Evolutionary conservation across 2,797 vertebrate species (phyloP).

Genomic region (Xyrichtys novacula): DNA sequence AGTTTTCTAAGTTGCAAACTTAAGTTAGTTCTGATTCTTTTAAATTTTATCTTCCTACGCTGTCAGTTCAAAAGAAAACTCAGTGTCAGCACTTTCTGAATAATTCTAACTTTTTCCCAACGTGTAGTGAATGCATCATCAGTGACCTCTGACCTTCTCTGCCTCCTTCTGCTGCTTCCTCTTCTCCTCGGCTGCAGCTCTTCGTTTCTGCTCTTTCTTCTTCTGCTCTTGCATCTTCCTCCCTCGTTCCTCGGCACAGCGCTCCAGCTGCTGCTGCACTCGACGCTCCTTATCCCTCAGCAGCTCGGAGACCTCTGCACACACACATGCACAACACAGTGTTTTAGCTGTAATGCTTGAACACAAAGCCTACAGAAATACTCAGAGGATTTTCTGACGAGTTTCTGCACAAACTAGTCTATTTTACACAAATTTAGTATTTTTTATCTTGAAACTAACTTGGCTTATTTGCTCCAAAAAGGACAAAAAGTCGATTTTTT

Average conservation of each 20-base stretch:
- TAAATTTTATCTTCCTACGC: too few species aligned
- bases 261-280: conserved; percentile 88
- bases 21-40: too few species aligned
- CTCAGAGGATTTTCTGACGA: neutral
- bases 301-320: conserved; percentile 85
- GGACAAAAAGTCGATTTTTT: too few species aligned
- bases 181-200: conserved; percentile 88
- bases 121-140: neutral
- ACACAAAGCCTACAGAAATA: neutral
- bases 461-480: too few species aligned
- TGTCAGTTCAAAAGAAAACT: too few species aligned
- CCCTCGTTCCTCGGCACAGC: conserved; percentile 88
- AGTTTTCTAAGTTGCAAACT: too few species aligned
- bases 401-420: neutral
- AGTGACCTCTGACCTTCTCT: conserved; percentile 88
- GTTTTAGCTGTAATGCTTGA: neutral
- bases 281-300: conserved; percentile 90
- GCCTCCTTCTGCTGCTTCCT: conserved; percentile 88
- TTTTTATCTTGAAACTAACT: too few species aligned
- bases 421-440: too few species aligned
- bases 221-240: conserved; percentile 89
- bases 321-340: conserved; percentile 9
- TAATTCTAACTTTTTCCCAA: neutral
- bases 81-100: neutral
- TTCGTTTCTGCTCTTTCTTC: conserved; percentile 87